phyloP scores from a whole-genome alignment of 2,797 vertebrate species.

The Alcedo quadribrachys region DNA sequence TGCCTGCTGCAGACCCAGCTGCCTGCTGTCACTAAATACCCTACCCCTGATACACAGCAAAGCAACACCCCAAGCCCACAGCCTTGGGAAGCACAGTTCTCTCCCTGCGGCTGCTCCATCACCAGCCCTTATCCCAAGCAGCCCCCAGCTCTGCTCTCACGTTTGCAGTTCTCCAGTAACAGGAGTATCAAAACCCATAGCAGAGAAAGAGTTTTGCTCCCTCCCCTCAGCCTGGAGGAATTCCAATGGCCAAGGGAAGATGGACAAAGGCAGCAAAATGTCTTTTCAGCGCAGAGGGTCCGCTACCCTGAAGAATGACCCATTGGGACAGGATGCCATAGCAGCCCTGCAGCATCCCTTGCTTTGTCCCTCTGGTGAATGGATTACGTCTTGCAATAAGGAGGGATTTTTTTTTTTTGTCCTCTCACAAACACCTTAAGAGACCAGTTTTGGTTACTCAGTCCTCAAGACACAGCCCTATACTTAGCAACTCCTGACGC shows the following conservation, averaged over 20 bases:
- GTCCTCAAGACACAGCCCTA: neutral
- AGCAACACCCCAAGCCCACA: neutral
- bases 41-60: neutral
- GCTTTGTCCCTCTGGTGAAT: neutral
- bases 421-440: neutral
- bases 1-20: neutral
- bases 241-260: neutral
- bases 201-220: rapidly evolving
- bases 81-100: neutral
- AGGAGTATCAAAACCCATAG: neutral
- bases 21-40: neutral
- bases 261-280: neutral
- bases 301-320: neutral
- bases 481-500: neutral
- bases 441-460: neutral
- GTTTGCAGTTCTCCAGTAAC: neutral
- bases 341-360: rapidly evolving
- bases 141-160: neutral
- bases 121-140: neutral
- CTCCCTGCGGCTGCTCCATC: neutral
- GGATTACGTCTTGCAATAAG: neutral
- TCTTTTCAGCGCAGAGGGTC: neutral
- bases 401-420: neutral
- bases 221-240: neutral
- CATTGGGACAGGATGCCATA: neutral